phyloP scores from a whole-genome alignment of 1,140 invertebrate species.

The Papilio machaon region DNA sequence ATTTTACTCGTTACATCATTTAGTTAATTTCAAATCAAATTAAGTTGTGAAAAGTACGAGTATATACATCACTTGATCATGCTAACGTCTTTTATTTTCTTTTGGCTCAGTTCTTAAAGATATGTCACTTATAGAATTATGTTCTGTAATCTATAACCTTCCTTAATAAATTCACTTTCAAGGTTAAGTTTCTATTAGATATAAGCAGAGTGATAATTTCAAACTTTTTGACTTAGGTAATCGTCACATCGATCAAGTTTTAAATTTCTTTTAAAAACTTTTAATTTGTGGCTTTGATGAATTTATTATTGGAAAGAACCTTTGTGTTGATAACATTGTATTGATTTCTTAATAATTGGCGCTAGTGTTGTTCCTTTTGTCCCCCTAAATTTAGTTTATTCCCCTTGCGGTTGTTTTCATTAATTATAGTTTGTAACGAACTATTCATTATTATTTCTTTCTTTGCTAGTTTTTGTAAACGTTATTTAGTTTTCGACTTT shows the following conservation, averaged over 20 bases:
- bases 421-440: slow-evolving; percentile 59
- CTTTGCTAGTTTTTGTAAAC: slow-evolving; percentile 38
- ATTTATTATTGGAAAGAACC: not conserved
- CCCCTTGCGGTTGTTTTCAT: slow-evolving; percentile 50
- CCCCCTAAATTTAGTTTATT: slow-evolving; percentile 11
- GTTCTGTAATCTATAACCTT: not conserved
- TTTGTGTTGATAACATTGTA: not conserved
- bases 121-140: too few species aligned
- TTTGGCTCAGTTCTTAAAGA: too few species aligned
- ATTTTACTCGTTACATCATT: not conserved
- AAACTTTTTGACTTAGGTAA: not conserved
- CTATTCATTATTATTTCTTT: slow-evolving; percentile 57
- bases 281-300: slow-evolving; percentile 6
- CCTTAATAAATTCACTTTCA: not conserved
- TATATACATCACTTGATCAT: too few species aligned
- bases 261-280: not conserved
- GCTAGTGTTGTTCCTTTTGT: not conserved
- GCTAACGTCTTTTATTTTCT: too few species aligned
- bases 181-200: not conserved
- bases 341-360: not conserved
- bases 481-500: slow-evolving; percentile 52
- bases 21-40: too few species aligned
- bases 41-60: too few species aligned
- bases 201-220: not conserved
- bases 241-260: not conserved